A percentile compares a stretch with the other conserved stretches of the same genome.
These are phyloP conservation scores for Aldabrachelys gigantea DNA, from an alignment of 2,113 vertebrate species.

Conservation along the genomic window DNA sequence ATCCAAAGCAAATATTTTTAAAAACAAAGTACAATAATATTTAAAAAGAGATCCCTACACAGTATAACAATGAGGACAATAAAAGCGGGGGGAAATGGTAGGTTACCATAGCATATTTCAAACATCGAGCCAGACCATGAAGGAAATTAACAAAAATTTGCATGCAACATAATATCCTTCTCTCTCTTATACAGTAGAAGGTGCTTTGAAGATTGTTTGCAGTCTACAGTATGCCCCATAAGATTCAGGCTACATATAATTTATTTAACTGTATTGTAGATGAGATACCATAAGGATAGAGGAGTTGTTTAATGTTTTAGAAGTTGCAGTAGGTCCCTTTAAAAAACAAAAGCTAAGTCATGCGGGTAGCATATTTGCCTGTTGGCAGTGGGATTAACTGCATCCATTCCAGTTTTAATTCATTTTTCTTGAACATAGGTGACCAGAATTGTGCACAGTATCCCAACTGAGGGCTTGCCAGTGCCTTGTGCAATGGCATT, in stretches of 20 bases:
- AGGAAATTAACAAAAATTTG: conserved; percentile 5
- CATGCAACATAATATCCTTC: not conserved
- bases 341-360: not conserved
- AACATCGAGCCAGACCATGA: not conserved
- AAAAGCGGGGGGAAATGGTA: not conserved
- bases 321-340: not conserved
- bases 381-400: accelerated
- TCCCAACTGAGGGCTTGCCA: not conserved
- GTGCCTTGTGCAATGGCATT: not conserved
- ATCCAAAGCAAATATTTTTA: not conserved
- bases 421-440: not conserved
- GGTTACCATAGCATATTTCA: not conserved
- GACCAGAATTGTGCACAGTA: not conserved
- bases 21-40: not conserved
- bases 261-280: not conserved
- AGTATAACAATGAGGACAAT: not conserved
- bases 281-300: not conserved
- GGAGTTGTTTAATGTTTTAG: not conserved
- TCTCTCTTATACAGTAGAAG: not conserved
- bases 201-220: conserved; percentile 14
- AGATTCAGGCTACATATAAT: conserved; percentile 19
- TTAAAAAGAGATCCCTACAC: not conserved
- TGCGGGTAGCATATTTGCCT: not conserved
- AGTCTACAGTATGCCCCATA: not conserved
- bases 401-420: not conserved